Conservation (phyloP, 2,113 vertebrate species). For the Chamaetylas fuelleborni region DNA sequence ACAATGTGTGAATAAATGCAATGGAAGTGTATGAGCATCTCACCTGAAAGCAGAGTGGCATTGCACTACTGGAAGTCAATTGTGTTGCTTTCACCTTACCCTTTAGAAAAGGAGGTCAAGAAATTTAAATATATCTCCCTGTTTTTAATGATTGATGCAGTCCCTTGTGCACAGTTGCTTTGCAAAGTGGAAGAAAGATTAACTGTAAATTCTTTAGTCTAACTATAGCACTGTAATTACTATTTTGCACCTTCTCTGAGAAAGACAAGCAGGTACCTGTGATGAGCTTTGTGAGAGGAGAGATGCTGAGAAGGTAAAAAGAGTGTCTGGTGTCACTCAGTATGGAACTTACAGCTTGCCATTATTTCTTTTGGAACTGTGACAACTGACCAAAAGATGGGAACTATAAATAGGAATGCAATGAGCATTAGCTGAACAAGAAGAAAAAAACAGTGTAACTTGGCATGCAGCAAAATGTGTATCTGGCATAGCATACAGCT, state of each 20-base stretch:
- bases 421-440: background rate
- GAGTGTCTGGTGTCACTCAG: background rate
- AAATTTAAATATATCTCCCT: background rate
- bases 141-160: background rate
- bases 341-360: background rate
- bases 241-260: slow-evolving; percentile 20
- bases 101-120: background rate
- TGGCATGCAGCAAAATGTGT: background rate
- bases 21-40: background rate
- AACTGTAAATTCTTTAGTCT: slow-evolving; percentile 15
- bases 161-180: background rate
- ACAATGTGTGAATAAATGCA: background rate
- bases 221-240: slow-evolving; percentile 47
- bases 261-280: slow-evolving; percentile 42
- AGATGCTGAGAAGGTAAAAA: background rate
- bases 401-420: slow-evolving; percentile 42
- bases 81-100: background rate
- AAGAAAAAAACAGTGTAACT: background rate
- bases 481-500: background rate
- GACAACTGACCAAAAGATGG: slow-evolving; percentile 6
- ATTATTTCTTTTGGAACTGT: slow-evolving; percentile 48
- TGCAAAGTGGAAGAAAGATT: background rate
- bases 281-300: slow-evolving; percentile 35
- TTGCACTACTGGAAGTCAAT: background rate
- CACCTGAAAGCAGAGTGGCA: background rate